Evolutionary conservation across 1,140 invertebrate genomes (phyloP).

Genomic region (Eriocheir sinensis): DNA sequence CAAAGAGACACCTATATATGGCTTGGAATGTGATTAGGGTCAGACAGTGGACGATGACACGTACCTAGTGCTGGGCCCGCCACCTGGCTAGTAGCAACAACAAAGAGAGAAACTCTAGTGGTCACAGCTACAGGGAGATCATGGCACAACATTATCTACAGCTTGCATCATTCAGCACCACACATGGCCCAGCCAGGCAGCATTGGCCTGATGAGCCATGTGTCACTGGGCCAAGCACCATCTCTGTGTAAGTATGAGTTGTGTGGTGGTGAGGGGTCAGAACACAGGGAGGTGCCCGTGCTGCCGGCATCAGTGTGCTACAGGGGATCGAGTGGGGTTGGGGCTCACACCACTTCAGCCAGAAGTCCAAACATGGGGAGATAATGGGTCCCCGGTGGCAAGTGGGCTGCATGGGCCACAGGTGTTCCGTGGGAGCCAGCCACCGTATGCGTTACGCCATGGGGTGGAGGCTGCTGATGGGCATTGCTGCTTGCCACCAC

Average conservation of each 20-base stretch:
- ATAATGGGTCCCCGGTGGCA: conserved; percentile 77
- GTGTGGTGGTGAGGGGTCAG: conserved; percentile 35
- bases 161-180: conserved; percentile 68
- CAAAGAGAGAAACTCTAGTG: conserved; percentile 64
- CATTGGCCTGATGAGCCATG: conserved; percentile 18
- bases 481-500: conserved; percentile 69
- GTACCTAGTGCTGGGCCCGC: conserved; percentile 31
- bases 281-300: conserved; percentile 40
- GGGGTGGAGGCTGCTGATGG: conserved; percentile 68
- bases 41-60: conserved; percentile 62
- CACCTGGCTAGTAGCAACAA: conserved; percentile 57
- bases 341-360: conserved; percentile 76
- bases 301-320: conserved; percentile 62
- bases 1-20: conserved; percentile 72
- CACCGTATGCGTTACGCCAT: conserved; percentile 71
- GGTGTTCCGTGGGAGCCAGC: conserved; percentile 71
- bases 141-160: conserved; percentile 71
- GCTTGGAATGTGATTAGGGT: conserved; percentile 74
- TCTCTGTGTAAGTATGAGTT: conserved; percentile 44
- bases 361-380: conserved; percentile 77
- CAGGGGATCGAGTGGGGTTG: conserved; percentile 8
- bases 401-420: conserved; percentile 73
- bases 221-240: conserved; percentile 53
- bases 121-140: conserved; percentile 74
- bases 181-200: conserved; percentile 52